These are phyloP conservation scores for Metaphire vulgaris DNA, from an alignment of 1,140 invertebrate genomes.

Conservation along the genomic window DNA sequence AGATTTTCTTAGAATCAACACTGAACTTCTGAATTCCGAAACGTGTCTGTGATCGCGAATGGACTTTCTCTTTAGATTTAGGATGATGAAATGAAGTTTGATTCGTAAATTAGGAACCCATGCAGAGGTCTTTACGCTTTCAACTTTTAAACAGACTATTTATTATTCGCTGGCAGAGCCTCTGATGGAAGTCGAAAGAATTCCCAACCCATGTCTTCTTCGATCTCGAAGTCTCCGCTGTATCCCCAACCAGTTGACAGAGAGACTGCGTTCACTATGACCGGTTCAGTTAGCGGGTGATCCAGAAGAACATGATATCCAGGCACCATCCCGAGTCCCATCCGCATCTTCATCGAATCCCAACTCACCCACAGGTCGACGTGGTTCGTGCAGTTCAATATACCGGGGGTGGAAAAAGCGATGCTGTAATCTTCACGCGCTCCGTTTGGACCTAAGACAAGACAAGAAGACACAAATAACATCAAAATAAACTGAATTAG, in stretches of 20 bases:
- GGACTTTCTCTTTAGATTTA: no score
- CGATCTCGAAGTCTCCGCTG: not conserved
- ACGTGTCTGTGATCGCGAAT: no score
- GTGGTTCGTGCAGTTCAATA: not conserved
- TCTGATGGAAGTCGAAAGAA: no score
- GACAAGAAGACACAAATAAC: no score
- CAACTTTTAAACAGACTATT: no score
- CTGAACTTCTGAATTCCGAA: no score
- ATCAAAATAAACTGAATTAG: no score
- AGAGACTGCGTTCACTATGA: slow-evolving; percentile 7
- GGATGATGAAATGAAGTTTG: no score
- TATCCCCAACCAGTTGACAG: not conserved
- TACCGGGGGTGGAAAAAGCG: not conserved
- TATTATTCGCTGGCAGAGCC: no score
- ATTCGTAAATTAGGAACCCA: no score
- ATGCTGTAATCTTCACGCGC: not conserved
- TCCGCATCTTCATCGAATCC: not conserved
- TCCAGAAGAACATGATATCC: not conserved
- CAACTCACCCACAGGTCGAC: slow-evolving; percentile 18
- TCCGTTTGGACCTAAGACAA: not conserved
- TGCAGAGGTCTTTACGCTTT: no score
- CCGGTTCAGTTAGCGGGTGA: not conserved
- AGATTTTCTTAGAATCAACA: no score
- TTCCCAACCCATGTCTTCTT: slow-evolving; percentile 10
- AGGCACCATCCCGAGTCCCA: not conserved